phyloP scores from a whole-genome alignment of 1,140 invertebrate species.

The Mylabris phalerata region DNA sequence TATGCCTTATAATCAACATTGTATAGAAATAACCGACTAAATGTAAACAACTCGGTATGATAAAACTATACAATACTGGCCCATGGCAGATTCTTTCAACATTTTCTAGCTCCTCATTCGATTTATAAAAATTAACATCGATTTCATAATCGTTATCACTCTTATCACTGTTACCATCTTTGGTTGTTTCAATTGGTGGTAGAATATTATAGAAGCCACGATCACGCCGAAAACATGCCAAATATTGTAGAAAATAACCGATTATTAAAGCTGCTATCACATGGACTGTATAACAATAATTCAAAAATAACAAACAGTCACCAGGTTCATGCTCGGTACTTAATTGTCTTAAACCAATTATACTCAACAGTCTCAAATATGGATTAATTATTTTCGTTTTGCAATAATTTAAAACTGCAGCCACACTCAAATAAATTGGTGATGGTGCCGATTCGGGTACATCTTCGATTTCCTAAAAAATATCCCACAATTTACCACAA shows the following conservation, averaged over 20 bases:
- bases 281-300: constrained; percentile 60
- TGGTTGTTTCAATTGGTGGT: constrained; percentile 25
- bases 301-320: constrained; percentile 51
- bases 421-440: constrained; percentile 52
- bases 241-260: constrained; percentile 69
- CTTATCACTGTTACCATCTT: background rate
- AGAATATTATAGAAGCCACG: constrained; percentile 60
- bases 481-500: too few species aligned
- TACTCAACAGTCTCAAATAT: constrained; percentile 61
- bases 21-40: constrained; percentile 70
- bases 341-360: constrained; percentile 66
- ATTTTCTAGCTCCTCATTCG: constrained; percentile 3
- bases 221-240: constrained; percentile 69
- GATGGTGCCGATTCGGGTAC: constrained; percentile 47
- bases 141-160: background rate
- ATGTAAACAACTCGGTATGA: constrained; percentile 72
- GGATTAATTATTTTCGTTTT: constrained; percentile 71
- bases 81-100: constrained; percentile 59
- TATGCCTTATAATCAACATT: constrained; percentile 68
- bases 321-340: constrained; percentile 54
- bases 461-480: too few species aligned
- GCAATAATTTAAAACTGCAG: constrained; percentile 67
- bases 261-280: constrained; percentile 57
- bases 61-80: constrained; percentile 65
- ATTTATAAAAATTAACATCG: constrained; percentile 1